Base-by-base conservation (phyloP, 2,113 vertebrate species). In the Anarhynchus alexandrinus region DNA sequence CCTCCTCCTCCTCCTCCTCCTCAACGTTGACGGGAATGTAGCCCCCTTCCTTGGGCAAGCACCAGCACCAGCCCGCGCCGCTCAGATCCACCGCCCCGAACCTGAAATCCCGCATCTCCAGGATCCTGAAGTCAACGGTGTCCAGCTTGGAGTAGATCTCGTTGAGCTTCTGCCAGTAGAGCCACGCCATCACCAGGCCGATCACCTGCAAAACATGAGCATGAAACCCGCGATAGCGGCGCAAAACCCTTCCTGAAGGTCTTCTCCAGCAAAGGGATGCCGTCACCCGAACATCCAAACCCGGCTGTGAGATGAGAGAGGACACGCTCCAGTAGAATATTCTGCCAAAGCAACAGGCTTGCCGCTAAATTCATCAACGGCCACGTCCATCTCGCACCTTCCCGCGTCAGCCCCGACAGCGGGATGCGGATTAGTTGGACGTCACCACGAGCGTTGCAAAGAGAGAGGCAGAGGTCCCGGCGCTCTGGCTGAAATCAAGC, bases 1-100 rank as follows among this genome's bases (percentile, higher is more conserved):
- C 95, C n/a, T 88, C 91, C 26, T 90, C 69, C 11, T 42, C 82
- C 7, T 96, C 82, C 3, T 93, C 92, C 0, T 95, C 97, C 15
- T 76, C 85, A 1, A 29, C 34, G 0, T 97, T 98, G 26, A 99
- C 79, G 0, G 98, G 99, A n/a, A 99, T 73, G 96, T 99, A 99
- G 16, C 99, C 99, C 1, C 98, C 98, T 26, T 99, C 99, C 79
- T 97, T 96, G 27, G 99, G 99, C 90, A 99, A 96, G 61, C 99
- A 99, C 98, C 99, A 98, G 74, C 99, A 99, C 97, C 99, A 99
- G 26, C 99, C 99, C 0, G 99, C 99, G 0, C 99, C 99, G 0
- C 97, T 97, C 71, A 99, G 98, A 76, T 99, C 99, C 96, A 99
- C 95, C 2, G 98, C 90, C 21, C 96, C 97, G 19, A 98, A 98